phyloP scores from a whole-genome alignment of 1,140 invertebrate genomes.

The Muscidifurax raptorellus region DNA sequence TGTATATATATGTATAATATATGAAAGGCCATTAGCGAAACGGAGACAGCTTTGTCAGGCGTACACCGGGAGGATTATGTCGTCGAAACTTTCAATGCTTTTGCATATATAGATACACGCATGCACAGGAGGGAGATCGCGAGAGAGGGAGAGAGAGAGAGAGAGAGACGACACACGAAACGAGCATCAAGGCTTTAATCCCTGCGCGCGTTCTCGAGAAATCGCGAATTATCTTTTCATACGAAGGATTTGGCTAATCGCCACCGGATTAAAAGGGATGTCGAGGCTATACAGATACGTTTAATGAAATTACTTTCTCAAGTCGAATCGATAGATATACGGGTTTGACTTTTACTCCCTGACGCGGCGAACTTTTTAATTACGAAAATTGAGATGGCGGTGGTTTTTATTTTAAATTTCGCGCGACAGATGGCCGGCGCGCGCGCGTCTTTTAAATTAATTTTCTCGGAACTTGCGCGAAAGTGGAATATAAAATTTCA shows the following conservation, averaged over 20 bases:
- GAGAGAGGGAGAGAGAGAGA: background rate
- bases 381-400: background rate
- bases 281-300: background rate
- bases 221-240: conserved; percentile 25
- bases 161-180: background rate
- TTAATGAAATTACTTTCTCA: conserved; percentile 36
- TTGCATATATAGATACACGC: conserved; percentile 19
- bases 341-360: background rate
- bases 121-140: too few relatives aligned
- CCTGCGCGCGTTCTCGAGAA: background rate
- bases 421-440: background rate
- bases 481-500: background rate
- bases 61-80: conserved; percentile 56
- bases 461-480: too few relatives aligned
- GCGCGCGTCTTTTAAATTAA: too few relatives aligned
- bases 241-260: conserved; percentile 20
- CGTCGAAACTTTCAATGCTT: conserved; percentile 56
- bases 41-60: conserved; percentile 61
- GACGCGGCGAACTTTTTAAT: background rate
- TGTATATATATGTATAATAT: conserved; percentile 38
- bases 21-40: conserved; percentile 63
- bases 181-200: conserved; percentile 16
- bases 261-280: conserved; percentile 13
- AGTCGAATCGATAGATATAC: conserved; percentile 7
- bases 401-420: background rate